A percentile compares a stretch with the other conserved stretches of the same genome.
phyloP scores from a whole-genome alignment of 2,113 vertebrate genomes.

The Epinephelus lanceolatus region DNA sequence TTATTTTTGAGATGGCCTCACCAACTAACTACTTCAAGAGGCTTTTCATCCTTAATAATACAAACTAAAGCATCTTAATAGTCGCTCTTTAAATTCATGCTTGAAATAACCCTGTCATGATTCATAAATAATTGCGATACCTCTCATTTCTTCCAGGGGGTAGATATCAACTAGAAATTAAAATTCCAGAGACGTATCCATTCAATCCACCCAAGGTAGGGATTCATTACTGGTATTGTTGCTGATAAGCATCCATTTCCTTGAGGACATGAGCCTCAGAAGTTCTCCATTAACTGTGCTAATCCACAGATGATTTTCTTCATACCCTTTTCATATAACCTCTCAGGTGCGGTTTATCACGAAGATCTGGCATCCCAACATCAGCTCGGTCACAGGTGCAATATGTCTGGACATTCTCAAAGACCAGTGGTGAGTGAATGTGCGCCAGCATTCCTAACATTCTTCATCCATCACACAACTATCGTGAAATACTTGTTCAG shows the following conservation, averaged over 20 bases:
- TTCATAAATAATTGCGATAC: not conserved
- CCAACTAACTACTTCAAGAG: not conserved
- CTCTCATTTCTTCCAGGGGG: constrained; percentile 75
- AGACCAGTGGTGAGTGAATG: constrained; percentile 96
- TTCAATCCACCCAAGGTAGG: constrained; percentile 89
- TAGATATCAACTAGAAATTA: constrained; percentile 89
- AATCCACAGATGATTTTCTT: not conserved
- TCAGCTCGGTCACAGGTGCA: constrained; percentile 99
- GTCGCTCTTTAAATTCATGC: not conserved
- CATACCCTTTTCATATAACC: constrained; percentile 20
- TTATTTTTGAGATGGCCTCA: not conserved
- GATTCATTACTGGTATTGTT: not conserved
- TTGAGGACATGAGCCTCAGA: not conserved
- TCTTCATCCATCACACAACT: not conserved
- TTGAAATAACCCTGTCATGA: not conserved
- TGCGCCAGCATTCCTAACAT: constrained; percentile 22
- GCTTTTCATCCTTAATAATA: not conserved
- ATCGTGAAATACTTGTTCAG: not conserved
- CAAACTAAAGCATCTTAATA: not conserved
- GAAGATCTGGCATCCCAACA: constrained; percentile 99
- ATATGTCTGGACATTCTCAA: constrained; percentile 99
- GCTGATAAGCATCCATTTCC: too few species aligned
- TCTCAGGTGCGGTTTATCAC: constrained; percentile 99
- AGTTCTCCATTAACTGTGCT: not conserved
- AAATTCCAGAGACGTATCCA: constrained; percentile 89